phyloP scores from a whole-genome alignment of 2,888 invertebrate species.

The Tholera decimalis region DNA sequence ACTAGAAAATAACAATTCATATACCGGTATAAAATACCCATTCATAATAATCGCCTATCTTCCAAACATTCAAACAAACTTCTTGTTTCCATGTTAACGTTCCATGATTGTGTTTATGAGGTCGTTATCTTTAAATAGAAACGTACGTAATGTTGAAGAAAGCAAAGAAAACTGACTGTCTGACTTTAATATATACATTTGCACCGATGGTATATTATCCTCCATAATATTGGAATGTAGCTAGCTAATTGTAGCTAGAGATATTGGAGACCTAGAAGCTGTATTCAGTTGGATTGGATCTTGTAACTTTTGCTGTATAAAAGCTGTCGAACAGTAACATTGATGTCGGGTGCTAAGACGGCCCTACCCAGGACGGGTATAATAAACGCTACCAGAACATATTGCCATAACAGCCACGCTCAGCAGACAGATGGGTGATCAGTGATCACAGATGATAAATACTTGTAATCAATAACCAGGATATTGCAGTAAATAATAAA shows the following conservation, averaged over 20 bases:
- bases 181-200: slow-evolving; percentile 19
- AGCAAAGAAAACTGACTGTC: slow-evolving; percentile 39
- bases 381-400: slow-evolving; percentile 15
- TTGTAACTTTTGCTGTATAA: background rate
- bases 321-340: background rate
- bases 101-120: slow-evolving; percentile 50
- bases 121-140: slow-evolving; percentile 59
- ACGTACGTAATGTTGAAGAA: slow-evolving; percentile 51
- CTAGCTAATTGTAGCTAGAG: too few species aligned
- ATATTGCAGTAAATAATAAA: slow-evolving; percentile 59
- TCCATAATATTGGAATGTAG: slow-evolving; percentile 17
- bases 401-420: slow-evolving; percentile 14
- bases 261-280: background rate
- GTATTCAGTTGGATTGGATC: background rate
- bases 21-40: slow-evolving; percentile 11
- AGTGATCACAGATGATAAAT: slow-evolving; percentile 39
- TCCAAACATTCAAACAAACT: slow-evolving; percentile 30
- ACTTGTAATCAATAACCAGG: slow-evolving; percentile 47
- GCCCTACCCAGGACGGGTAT: background rate
- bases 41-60: slow-evolving; percentile 31
- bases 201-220: slow-evolving; percentile 28
- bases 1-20: slow-evolving; percentile 16
- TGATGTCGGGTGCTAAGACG: background rate
- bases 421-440: slow-evolving; percentile 37
- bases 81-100: slow-evolving; percentile 33